Conservation (phyloP, 2,113 vertebrate genomes). For the Toxotes chatareus region DNA sequence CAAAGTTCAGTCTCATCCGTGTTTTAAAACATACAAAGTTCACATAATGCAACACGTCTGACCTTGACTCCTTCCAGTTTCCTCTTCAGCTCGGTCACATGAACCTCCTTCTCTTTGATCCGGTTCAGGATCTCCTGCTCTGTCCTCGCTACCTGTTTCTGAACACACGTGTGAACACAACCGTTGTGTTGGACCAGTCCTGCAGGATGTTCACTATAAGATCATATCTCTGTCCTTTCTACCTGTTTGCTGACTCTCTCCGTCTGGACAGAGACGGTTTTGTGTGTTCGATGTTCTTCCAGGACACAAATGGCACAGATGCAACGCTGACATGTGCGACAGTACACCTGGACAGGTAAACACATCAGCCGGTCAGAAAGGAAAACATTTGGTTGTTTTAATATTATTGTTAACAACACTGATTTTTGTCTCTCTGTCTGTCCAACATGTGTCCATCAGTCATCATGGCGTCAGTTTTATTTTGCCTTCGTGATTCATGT, state of each 20-base stretch:
- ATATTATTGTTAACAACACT: too few relatives aligned
- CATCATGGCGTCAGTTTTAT: too few relatives aligned
- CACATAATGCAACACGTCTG: neutral
- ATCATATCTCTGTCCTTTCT: neutral
- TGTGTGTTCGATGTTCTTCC: slow-evolving; percentile 79
- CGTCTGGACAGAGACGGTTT: slow-evolving; percentile 81
- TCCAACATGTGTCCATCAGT: too few relatives aligned
- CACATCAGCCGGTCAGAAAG: neutral
- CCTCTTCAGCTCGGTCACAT: slow-evolving; percentile 64
- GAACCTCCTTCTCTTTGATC: slow-evolving; percentile 68
- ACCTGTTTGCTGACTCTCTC: slow-evolving; percentile 83
- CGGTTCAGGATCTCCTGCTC: slow-evolving; percentile 81
- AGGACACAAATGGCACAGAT: slow-evolving; percentile 85
- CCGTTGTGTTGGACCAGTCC: neutral
- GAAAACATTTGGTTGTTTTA: neutral
- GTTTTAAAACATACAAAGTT: neutral
- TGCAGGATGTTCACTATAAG: too few relatives aligned
- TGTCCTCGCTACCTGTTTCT: slow-evolving; percentile 80
- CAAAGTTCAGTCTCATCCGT: neutral
- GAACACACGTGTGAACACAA: neutral
- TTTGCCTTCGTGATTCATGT: too few relatives aligned
- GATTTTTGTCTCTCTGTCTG: too few relatives aligned
- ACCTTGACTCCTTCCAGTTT: slow-evolving; percentile 74
- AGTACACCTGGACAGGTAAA: slow-evolving; percentile 76
- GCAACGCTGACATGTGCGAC: slow-evolving; percentile 77